Evolutionary conservation across 2,113 vertebrate genomes (phyloP), one percentile per base, ranked within the genome.

Genomic region (Scartelaos histophorus): DNA sequence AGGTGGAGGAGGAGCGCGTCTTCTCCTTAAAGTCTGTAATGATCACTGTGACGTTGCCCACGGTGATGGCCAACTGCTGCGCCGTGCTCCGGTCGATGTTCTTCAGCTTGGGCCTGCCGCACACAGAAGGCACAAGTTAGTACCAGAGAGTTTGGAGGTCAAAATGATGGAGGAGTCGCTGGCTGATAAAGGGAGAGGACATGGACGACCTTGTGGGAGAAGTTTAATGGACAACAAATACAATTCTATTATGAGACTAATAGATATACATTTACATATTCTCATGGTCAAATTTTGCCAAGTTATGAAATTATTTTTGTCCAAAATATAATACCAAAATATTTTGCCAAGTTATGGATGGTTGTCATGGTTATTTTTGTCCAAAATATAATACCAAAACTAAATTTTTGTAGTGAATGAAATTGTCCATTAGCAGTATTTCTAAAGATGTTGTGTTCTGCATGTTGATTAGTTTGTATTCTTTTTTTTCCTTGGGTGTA

Each of bases 21-120:
- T 99, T 99, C 95, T 99, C 98, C 92, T 99, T 98, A 97, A 99
- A 99, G 97, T 99, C 98, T 94, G 98, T 99, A 91, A 99, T 99
- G 92, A 99, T 99, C 92, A 99, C 98, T 60, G 98, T 99, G 92
- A 99, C 97, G 57, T 99, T 99, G 71, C 98, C 98, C 80, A 99
- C 98, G 45, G 98, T 99, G 89, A 99, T 98, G 77, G 98, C 97
- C 93, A 98, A 89, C 93, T 99, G 97, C 93, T 99, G 97, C 43
- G 97, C 97, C 0, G 97, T 98, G 93, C 98, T 99, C 91, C 98
- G 93, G 94, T 99, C 97, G 47, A 98, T 92, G 71, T 99, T 99
- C 95, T 99, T 99, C 95, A 98, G 96, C 80, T 97, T 96, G 91
- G 98, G 98, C 90, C 98, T 98, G 89, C 11, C 22, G 5, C 11